These are phyloP conservation scores for Drosophila takahashii DNA, from an alignment of 1,140 invertebrate species.

Conservation along the genomic window DNA sequence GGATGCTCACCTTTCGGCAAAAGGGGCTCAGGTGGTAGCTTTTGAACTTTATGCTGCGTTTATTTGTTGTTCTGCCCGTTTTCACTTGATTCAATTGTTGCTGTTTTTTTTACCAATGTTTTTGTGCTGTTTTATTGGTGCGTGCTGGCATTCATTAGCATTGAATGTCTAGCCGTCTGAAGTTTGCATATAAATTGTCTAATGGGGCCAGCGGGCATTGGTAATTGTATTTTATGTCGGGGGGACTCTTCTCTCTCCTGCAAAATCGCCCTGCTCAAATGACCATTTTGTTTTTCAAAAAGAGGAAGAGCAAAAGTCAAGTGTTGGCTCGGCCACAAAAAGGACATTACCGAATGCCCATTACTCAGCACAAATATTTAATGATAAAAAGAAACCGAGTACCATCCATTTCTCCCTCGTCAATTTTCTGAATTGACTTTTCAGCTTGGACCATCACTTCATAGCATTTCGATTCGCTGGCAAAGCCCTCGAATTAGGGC, in stretches of 20 bases:
- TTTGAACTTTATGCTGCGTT: slow-evolving; percentile 51
- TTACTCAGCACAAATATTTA: slow-evolving; percentile 41
- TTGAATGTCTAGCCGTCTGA: slow-evolving; percentile 74
- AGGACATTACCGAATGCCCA: slow-evolving; percentile 38
- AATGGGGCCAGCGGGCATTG: slow-evolving; percentile 38
- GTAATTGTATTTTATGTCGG: slow-evolving; percentile 51
- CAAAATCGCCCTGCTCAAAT: slow-evolving; percentile 3
- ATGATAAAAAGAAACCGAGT: slow-evolving; percentile 29
- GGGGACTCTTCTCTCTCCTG: background rate
- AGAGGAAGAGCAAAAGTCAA: slow-evolving; percentile 2
- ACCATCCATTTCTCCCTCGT: slow-evolving; percentile 11
- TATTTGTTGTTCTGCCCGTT: slow-evolving; percentile 30
- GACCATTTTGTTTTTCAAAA: slow-evolving; percentile 24
- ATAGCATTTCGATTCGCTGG: slow-evolving; percentile 17
- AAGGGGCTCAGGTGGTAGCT: slow-evolving; percentile 5
- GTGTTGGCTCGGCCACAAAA: slow-evolving; percentile 35
- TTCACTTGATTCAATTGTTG: slow-evolving; percentile 10
- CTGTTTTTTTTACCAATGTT: slow-evolving; percentile 10
- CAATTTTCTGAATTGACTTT: slow-evolving; percentile 33
- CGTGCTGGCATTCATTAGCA: slow-evolving; percentile 59
- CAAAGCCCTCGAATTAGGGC: slow-evolving; percentile 20
- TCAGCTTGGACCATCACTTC: slow-evolving; percentile 25
- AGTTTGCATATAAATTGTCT: slow-evolving; percentile 57
- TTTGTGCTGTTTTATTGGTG: slow-evolving; percentile 51
- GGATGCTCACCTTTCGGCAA: slow-evolving; percentile 14